Evolutionary conservation across 2,113 vertebrate genomes (phyloP).

Genomic region (Prionailurus bengalensis): DNA sequence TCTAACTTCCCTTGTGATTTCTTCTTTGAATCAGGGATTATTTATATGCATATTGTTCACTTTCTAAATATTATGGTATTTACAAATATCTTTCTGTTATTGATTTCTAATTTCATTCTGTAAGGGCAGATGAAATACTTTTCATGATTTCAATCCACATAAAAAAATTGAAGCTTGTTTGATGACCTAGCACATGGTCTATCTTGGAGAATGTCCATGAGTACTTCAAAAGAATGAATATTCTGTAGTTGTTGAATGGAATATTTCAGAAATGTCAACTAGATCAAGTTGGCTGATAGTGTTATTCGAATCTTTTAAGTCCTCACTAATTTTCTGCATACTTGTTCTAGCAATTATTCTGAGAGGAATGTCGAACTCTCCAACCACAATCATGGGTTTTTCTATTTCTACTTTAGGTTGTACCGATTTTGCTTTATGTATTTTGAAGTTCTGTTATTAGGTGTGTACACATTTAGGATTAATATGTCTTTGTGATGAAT

Average conservation of each 20-base stretch:
- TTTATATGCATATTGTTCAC: not conserved
- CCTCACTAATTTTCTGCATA: not conserved
- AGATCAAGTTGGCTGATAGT: not conserved
- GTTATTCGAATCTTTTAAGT: not conserved
- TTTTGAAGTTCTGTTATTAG: not conserved
- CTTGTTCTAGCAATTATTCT: not conserved
- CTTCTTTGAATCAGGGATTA: not conserved
- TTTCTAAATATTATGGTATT: not conserved
- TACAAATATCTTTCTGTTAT: not conserved
- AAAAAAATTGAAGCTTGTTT: not conserved
- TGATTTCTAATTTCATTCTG: constrained; percentile 10
- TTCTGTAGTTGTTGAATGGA: not conserved
- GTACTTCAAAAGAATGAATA: not conserved
- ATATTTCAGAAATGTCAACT: not conserved
- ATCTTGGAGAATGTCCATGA: not conserved
- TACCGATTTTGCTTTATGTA: not conserved
- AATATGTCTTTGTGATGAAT: not conserved
- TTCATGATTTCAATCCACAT: not conserved
- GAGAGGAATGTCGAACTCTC: not conserved
- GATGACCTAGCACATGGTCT: not conserved
- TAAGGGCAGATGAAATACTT: not conserved
- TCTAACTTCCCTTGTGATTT: not conserved
- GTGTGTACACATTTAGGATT: not conserved
- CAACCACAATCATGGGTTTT: not conserved
- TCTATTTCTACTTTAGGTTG: not conserved